These are phyloP conservation scores for Rynchops niger DNA, from an alignment of 2,113 vertebrate genomes.

Conservation along the genomic window DNA sequence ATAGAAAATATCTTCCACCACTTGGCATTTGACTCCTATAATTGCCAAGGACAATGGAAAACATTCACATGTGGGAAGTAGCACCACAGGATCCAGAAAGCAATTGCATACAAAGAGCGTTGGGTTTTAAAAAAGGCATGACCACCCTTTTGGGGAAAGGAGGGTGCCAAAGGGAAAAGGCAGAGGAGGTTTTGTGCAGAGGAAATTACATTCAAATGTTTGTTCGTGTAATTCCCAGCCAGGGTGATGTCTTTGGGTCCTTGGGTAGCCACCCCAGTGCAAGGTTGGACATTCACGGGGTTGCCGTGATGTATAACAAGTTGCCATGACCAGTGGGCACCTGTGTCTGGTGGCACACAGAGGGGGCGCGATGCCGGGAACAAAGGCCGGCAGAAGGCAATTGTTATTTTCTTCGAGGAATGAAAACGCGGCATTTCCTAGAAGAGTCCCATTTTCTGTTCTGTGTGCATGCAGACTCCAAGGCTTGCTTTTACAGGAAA, in stretches of 20 bases:
- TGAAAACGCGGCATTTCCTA: neutral
- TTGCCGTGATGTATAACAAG: no score
- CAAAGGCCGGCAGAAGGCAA: neutral
- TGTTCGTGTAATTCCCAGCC: neutral
- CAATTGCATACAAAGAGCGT: neutral
- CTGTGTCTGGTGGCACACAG: accelerated
- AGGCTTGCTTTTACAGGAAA: neutral
- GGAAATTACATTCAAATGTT: neutral
- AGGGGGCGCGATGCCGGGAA: accelerated
- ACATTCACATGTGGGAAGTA: neutral
- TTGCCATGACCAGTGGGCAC: neutral
- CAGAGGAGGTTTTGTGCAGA: neutral
- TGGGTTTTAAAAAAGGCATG: neutral
- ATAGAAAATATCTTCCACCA: constrained; percentile 34
- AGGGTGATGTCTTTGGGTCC: neutral
- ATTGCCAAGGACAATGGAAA: constrained; percentile 52
- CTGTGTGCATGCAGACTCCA: neutral
- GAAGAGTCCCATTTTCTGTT: neutral
- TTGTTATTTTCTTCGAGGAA: neutral
- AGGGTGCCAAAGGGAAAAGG: neutral
- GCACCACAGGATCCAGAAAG: constrained; percentile 2
- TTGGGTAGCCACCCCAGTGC: neutral
- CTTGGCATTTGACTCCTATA: constrained; percentile 30
- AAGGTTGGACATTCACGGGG: accelerated
- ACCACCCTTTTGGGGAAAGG: neutral